phyloP scores from a whole-genome alignment of 2,888 invertebrate genomes.

The Octonoba sinensis region DNA sequence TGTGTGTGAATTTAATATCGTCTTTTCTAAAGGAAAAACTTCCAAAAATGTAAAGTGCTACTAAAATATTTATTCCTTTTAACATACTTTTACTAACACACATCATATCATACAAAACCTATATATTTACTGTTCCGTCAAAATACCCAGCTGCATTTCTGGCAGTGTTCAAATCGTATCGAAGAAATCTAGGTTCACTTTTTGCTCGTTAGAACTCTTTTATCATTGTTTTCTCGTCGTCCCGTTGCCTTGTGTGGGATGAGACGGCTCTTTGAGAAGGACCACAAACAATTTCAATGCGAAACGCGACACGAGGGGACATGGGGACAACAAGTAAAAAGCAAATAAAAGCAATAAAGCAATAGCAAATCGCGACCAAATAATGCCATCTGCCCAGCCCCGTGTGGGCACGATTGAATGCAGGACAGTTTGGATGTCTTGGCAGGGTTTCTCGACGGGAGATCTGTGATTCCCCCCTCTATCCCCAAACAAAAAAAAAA shows the following conservation, averaged over 20 bases:
- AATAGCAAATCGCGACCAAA: constrained; percentile 25
- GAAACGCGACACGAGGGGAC: constrained; percentile 31
- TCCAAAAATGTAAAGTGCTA: too few relatives aligned
- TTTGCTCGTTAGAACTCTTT: too few relatives aligned
- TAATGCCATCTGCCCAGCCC: constrained; percentile 52
- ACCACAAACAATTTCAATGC: constrained; percentile 41
- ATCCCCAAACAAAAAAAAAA: constrained; percentile 18
- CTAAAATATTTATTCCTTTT: too few relatives aligned
- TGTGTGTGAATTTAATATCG: too few relatives aligned
- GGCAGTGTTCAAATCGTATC: too few relatives aligned
- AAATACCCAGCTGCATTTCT: too few relatives aligned
- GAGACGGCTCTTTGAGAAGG: constrained; percentile 27
- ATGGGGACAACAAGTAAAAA: constrained; percentile 17
- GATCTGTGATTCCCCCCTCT: constrained; percentile 16
- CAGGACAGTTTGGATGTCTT: constrained; percentile 54
- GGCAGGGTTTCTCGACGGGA: constrained; percentile 53
- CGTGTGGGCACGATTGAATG: constrained; percentile 40
- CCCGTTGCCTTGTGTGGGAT: constrained; percentile 8
- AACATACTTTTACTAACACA: too few relatives aligned
- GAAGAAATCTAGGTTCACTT: too few relatives aligned
- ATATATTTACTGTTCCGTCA: too few relatives aligned
- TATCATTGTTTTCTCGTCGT: neutral
- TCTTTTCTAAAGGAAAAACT: too few relatives aligned
- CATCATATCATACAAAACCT: too few relatives aligned
- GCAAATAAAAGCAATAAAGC: constrained; percentile 1